Percentiles rank a stretch among this genome's conserved stretches.
phyloP scores from a whole-genome alignment of 2,113 vertebrate genomes.

The Ochotona curzoniae region DNA sequence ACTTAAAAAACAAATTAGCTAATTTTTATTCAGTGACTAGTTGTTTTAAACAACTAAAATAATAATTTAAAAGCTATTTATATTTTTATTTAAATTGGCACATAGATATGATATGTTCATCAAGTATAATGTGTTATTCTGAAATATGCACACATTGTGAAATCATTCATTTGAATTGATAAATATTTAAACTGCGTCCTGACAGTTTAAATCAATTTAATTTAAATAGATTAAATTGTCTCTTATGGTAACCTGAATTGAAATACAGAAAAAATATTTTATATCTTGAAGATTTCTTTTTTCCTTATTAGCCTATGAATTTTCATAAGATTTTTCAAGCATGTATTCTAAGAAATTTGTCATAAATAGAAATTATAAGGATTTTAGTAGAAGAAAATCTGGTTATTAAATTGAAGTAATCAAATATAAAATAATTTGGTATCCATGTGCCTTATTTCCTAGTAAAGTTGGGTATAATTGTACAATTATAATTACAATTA shows the following conservation, averaged over 20 bases:
- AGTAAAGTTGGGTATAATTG: not conserved
- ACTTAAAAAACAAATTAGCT: constrained; percentile 8
- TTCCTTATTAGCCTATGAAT: constrained; percentile 14
- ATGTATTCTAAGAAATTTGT: not conserved
- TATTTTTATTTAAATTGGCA: not conserved
- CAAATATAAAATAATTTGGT: not conserved
- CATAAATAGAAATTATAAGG: not conserved
- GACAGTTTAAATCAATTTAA: not conserved
- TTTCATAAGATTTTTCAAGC: constrained; percentile 24
- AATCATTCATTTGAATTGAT: not conserved
- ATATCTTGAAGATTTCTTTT: not conserved
- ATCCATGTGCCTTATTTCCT: not conserved
- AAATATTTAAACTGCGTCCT: constrained; percentile 6
- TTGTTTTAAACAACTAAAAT: not conserved
- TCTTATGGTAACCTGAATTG: not conserved
- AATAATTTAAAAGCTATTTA: constrained; percentile 12
- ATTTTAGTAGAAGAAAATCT: constrained; percentile 11
- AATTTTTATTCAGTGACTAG: not conserved
- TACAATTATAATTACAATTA: not conserved
- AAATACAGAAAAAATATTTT: not conserved
- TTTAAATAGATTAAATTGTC: constrained; percentile 3
- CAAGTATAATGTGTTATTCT: not conserved
- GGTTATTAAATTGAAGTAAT: not conserved
- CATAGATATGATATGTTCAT: not conserved
- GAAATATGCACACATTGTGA: not conserved